Base-by-base conservation (phyloP, 1,140 invertebrate species). In the Acromyrmex heyeri region DNA sequence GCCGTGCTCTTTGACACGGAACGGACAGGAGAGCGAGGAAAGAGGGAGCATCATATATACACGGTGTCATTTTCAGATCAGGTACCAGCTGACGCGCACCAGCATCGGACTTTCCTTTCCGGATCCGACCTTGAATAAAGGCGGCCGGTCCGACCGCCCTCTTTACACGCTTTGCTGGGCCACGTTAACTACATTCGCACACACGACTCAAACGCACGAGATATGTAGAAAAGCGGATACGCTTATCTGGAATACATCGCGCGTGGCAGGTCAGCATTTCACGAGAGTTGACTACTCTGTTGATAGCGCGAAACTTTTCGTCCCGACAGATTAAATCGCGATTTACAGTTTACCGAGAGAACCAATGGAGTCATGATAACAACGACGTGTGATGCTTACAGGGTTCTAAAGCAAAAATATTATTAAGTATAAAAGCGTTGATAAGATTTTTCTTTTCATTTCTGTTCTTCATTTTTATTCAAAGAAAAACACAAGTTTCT, bases 51-150 rank as follows among this genome's bases (percentile, higher is more conserved):
- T 75, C 62, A 44, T 73, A 75, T 61, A 83, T 83, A 73, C 44
- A 69, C 65, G 72, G 62, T 85, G 83, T 90, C 89, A 75, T 75
- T 91, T 88, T 87, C 87, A 55, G 44, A 90, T 53, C 79, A 79
- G 67, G 53, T 27, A 69, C 7, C 87, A 87, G 78, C 85, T 87
- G 85, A 67, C 72, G 48, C 48, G 53, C 44, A 65, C 50, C 65
- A 8, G 34, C 27, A 21, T 53, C 67, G 34, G 53, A 76, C 73
- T 85, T 88, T 86, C 76, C 88, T 91, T 91, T 90, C 61, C 70
- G 53, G 76, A 85, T 82, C 30, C 64, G 85, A 75, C 87, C 87
- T 90, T 89, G 89, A 82, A 70, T 78, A 85, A 69, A 86, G 77
- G 48, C 55, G 79, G 70, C 27, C 53, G 44, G 57, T 64, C 65